Evolutionary conservation across 2,113 vertebrate species (phyloP).

Genomic region (Esox niger): DNA sequence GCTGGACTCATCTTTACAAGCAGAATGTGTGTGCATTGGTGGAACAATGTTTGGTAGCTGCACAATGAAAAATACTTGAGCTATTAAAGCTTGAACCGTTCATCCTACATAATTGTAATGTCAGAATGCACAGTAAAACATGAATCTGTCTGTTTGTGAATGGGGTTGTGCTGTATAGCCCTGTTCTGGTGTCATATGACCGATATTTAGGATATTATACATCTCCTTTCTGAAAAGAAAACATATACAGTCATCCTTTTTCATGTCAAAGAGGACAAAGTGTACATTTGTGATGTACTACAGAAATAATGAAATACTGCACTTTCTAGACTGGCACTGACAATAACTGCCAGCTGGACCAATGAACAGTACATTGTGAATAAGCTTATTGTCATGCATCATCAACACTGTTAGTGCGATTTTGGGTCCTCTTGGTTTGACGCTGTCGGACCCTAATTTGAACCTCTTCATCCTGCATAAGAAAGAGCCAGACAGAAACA

Average conservation of each 20-base stretch:
- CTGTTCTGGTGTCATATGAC: neutral
- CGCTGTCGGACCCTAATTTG: slow-evolving; percentile 23
- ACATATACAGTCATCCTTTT: too few relatives aligned
- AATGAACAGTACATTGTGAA: neutral
- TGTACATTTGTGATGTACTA: too few relatives aligned
- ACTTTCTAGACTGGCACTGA: slow-evolving; percentile 4
- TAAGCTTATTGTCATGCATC: slow-evolving; percentile 16
- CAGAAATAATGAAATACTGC: slow-evolving; percentile 4
- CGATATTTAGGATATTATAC: neutral
- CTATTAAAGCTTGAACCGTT: too few relatives aligned
- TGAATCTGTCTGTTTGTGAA: too few relatives aligned
- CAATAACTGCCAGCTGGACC: neutral
- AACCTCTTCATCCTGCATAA: slow-evolving; percentile 66
- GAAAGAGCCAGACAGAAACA: neutral
- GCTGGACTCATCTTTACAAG: too few relatives aligned
- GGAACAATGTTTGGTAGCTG: too few relatives aligned
- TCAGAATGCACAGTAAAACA: too few relatives aligned
- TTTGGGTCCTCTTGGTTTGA: neutral
- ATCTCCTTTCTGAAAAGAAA: neutral
- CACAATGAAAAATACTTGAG: too few relatives aligned
- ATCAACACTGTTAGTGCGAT: neutral
- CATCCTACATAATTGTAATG: too few relatives aligned
- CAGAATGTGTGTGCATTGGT: too few relatives aligned
- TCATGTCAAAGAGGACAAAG: too few relatives aligned
- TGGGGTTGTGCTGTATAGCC: too few relatives aligned